Evolutionary conservation across 1,140 invertebrate species (phyloP), one percentile per base, ranked within the genome.

Genomic region (Papilio glaucus): DNA sequence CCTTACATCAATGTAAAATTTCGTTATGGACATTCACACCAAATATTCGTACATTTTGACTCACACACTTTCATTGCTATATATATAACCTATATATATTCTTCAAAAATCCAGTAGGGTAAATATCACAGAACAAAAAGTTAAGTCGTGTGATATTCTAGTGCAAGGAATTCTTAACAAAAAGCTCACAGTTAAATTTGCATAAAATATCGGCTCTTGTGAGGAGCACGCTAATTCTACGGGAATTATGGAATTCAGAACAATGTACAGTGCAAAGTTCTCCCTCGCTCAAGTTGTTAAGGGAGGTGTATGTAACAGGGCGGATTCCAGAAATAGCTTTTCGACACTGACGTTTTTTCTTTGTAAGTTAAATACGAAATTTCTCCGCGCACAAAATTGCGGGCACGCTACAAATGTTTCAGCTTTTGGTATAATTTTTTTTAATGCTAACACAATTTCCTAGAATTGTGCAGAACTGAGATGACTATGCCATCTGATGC

Each of bases 141-240:
- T n/a, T n/a, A n/a, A n/a, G n/a, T 33, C 29, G 2, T 33, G 2
- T 2, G 29, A 5, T 45, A 18, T 45, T 45, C 39, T 13, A 2
- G 39, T 45, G 42, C 42, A 45, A 45, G 42, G 4, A 13, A 45
- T 45, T 41, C 13, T 45, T 45, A 45, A 45, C 42, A 45, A 45
- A 45, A 42, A 42, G 41, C 41, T 42, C 41, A n/a, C 41, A 45
- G 15, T 45, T 5, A 5, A 45, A 45, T 45, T 45, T 15, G 42
- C 42, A 45, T 45, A 45, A 45, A 45, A 45, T 45, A 18, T 45
- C 15, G 4, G 4, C 42, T 15, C 42, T 45, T 15, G 13, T 15
- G 42, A 15, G n/a, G 1, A 45, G n/a, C 4, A 45, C 5, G 15
- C 42, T 45, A 45, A 45, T 45, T 45, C 42, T 45, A 45, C 42